Evolutionary conservation across 2,797 vertebrate species (phyloP).

Genomic region (Acanthurus tractus): DNA sequence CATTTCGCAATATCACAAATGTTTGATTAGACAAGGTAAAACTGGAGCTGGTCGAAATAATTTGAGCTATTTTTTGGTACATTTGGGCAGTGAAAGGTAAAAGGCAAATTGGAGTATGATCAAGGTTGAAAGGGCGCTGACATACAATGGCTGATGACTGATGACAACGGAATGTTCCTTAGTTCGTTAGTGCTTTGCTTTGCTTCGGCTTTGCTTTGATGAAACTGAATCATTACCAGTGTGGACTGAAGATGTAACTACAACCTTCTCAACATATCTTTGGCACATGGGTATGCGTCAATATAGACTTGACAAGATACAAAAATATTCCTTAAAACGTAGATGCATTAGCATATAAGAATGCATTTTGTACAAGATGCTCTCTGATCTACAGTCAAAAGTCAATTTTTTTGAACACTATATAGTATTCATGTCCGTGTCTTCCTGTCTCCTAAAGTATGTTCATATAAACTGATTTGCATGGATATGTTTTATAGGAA

Average conservation of each 20-base stretch:
- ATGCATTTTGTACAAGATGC: not conserved
- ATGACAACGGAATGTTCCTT: not conserved
- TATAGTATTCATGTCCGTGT: slow-evolving; percentile 11
- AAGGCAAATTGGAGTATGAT: not conserved
- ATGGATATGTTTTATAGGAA: not conserved
- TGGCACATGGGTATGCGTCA: slow-evolving; percentile 10
- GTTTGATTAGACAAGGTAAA: no score
- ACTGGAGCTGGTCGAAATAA: not conserved
- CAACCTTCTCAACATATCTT: not conserved
- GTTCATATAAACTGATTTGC: not conserved
- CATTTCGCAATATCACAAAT: not conserved
- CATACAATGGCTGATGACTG: not conserved
- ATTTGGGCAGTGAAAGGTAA: not conserved
- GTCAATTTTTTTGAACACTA: not conserved
- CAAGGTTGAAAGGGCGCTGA: not conserved
- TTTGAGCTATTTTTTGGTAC: not conserved
- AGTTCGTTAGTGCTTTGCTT: no score
- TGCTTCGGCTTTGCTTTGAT: no score
- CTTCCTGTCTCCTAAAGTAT: slow-evolving; percentile 36
- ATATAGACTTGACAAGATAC: slow-evolving; percentile 4
- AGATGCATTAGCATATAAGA: slow-evolving; percentile 15
- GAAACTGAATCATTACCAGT: not conserved
- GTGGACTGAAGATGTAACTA: not conserved
- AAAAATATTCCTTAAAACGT: slow-evolving; percentile 28
- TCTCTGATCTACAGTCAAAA: not conserved